phyloP scores from a whole-genome alignment of 2,113 vertebrate species.

The Thamnaconus septentrionalis region DNA sequence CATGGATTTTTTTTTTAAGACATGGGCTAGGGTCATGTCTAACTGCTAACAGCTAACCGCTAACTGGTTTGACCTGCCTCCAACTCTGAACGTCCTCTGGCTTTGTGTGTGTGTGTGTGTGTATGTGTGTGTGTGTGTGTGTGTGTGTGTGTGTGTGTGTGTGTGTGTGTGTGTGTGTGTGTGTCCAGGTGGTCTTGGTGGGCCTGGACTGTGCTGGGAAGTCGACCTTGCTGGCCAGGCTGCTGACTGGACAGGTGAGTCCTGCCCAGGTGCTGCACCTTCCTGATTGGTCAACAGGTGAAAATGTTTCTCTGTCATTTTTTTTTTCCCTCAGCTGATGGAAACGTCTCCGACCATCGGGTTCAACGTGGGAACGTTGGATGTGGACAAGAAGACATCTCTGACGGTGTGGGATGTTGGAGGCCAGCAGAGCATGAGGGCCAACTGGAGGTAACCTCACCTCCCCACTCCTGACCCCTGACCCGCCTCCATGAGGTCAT shows the following conservation, averaged over 20 bases:
- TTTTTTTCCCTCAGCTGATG: constrained; percentile 52
- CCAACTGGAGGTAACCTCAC: constrained; percentile 77
- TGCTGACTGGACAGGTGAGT: constrained; percentile 72
- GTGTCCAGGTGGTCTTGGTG: constrained; percentile 63
- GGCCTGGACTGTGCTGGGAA: constrained; percentile 80
- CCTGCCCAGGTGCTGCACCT: not conserved
- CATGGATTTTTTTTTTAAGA: no score
- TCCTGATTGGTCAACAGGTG: not conserved
- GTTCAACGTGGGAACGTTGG: constrained; percentile 84
- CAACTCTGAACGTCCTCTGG: no score
- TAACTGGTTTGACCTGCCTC: no score
- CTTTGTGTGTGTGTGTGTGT: no score
- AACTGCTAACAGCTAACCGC: no score
- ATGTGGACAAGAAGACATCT: constrained; percentile 70
- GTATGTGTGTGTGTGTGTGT: no score
- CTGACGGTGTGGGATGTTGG: constrained; percentile 88
- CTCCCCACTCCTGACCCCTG: constrained; percentile 30
- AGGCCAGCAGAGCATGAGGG: constrained; percentile 80
- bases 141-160: no score
- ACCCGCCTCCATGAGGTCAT: no score
- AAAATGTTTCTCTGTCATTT: not conserved
- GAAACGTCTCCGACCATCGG: constrained; percentile 85
- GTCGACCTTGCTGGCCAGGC: constrained; percentile 78
- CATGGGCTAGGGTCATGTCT: no score
- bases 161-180: not conserved